A percentile compares a stretch with the other conserved stretches of the same genome.
These are phyloP conservation scores for Oxytorus armatus DNA, from an alignment of 2,888 invertebrate species.

Conservation along the genomic window DNA sequence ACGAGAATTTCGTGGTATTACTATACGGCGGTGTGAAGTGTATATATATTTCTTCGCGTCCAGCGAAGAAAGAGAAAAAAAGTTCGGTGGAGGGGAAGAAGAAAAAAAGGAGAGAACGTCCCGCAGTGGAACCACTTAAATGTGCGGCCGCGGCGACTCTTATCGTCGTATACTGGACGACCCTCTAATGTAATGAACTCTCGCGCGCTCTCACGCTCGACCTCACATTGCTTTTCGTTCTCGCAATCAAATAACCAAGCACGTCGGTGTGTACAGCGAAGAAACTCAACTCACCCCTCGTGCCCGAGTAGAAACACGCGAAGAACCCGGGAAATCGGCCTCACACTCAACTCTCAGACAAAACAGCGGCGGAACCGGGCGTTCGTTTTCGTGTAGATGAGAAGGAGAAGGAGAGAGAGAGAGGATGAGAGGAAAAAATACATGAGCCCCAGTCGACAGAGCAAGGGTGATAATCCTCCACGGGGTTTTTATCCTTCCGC, in stretches of 20 bases:
- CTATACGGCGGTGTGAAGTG: constrained; percentile 1
- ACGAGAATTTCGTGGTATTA: constrained; percentile 34
- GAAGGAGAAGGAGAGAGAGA: constrained; percentile 19
- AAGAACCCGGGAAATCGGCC: constrained; percentile 1
- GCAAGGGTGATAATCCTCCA: constrained; percentile 32
- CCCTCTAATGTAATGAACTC: constrained; percentile 70
- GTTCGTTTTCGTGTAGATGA: background rate
- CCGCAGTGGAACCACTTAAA: constrained; percentile 68
- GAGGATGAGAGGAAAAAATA: constrained; percentile 7
- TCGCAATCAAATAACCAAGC: constrained; percentile 66
- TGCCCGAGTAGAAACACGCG: background rate
- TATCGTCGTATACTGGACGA: constrained; percentile 67
- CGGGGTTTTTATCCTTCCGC: constrained; percentile 7
- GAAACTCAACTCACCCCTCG: constrained; percentile 27
- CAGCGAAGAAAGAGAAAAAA: constrained; percentile 12
- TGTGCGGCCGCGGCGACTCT: constrained; percentile 65
- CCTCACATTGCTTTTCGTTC: constrained; percentile 67
- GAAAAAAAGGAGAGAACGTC: constrained; percentile 42
- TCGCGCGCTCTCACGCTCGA: constrained; percentile 63
- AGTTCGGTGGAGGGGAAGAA: constrained; percentile 16
- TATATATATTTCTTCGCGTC: constrained; percentile 3
- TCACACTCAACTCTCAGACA: background rate
- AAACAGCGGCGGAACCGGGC: no score
- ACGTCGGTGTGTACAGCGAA: constrained; percentile 35
- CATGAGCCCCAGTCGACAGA: constrained; percentile 4